Conservation (phyloP, 1,140 invertebrate species). For the Brachionus angularis region DNA sequence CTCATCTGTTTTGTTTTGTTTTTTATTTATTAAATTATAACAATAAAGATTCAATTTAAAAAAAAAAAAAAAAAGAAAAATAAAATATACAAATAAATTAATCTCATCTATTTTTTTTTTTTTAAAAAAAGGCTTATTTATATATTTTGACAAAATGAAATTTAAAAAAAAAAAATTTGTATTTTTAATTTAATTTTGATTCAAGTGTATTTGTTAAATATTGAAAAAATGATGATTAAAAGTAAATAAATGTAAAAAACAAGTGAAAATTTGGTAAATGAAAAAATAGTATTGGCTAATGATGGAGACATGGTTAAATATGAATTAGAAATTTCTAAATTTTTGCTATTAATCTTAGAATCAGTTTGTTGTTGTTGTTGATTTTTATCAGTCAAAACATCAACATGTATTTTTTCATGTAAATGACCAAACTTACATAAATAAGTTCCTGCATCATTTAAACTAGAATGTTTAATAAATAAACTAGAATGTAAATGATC, state of each 20-base stretch:
- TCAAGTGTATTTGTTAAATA: conserved; percentile 31
- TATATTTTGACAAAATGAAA: too few species aligned
- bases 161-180: too few species aligned
- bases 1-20: too few species aligned
- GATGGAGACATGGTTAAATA: conserved; percentile 10
- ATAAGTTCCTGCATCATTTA: conserved; percentile 20
- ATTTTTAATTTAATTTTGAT: neutral
- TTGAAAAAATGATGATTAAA: conserved; percentile 31
- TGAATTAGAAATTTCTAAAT: conserved; percentile 1
- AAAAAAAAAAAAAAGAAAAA: too few species aligned
- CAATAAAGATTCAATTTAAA: too few species aligned
- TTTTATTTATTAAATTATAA: too few species aligned
- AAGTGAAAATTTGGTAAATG: conserved; percentile 32
- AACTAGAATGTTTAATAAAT: neutral
- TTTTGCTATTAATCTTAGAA: too few species aligned
- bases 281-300: conserved; percentile 14
- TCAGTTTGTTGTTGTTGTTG: neutral
- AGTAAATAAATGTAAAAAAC: conserved; percentile 39
- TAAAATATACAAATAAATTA: too few species aligned
- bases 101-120: too few species aligned
- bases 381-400: neutral
- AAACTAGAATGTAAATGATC: neutral
- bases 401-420: conserved; percentile 30
- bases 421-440: conserved; percentile 28
- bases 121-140: too few species aligned